Percentiles rank a stretch among this genome's conserved stretches.
These are phyloP conservation scores for Meloidogyne exigua DNA, from an alignment of 1,140 invertebrate species.

Conservation along the genomic window DNA sequence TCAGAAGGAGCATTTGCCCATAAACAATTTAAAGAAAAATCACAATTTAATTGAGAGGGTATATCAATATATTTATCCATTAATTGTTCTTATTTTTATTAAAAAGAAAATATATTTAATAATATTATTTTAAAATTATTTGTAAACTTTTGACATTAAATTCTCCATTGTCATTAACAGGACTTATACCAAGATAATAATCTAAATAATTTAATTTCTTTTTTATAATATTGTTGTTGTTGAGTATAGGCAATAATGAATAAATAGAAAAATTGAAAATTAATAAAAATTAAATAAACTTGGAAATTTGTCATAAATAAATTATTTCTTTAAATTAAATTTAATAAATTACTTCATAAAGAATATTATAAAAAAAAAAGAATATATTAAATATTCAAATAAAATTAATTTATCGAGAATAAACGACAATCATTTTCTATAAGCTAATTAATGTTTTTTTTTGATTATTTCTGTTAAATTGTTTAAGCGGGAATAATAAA, in stretches of 20 bases:
- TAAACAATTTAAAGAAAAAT: slow-evolving; percentile 39
- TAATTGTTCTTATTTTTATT: neutral
- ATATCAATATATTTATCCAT: slow-evolving; percentile 42
- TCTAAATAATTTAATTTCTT: slow-evolving; percentile 43
- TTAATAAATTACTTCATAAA: too few relatives aligned
- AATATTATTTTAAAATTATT: neutral
- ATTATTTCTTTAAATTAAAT: too few relatives aligned
- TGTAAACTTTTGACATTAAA: slow-evolving; percentile 36
- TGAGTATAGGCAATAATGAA: neutral
- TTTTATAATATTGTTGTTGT: neutral
- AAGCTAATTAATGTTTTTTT: neutral
- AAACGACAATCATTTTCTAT: neutral
- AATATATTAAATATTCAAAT: neutral
- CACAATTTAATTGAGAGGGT: slow-evolving; percentile 42
- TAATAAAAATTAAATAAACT: neutral
- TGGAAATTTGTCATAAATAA: neutral
- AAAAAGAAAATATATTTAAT: neutral
- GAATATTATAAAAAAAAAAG: neutral
- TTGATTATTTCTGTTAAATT: neutral
- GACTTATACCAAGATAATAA: slow-evolving; percentile 43
- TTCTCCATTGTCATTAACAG: slow-evolving; percentile 42
- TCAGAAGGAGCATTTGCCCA: slow-evolving; percentile 46
- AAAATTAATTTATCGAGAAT: neutral
- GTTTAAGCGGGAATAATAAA: neutral
- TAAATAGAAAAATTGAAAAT: neutral